Evolutionary conservation across 2,797 vertebrate genomes (phyloP), one percentile per base, ranked within the genome.

Genomic region (Pseudopleuronectes americanus): DNA sequence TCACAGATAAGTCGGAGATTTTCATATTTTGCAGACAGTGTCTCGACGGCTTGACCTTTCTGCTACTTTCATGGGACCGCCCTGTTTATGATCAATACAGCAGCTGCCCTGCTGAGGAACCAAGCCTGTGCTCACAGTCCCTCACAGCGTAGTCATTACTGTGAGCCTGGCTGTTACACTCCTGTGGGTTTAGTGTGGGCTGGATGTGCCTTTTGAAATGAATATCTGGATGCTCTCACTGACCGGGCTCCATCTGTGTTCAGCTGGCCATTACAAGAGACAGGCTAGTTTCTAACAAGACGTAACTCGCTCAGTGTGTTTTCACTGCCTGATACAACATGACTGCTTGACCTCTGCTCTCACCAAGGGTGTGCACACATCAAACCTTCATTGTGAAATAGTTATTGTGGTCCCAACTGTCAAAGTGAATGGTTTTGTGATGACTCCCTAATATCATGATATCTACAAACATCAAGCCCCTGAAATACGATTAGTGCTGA

Each of bases 1-100:
- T 94, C 81, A 86, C 83, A 88, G 90, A 90, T 81, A 84, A 76
- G 56, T 81, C 71, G 55, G 68, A 86, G 71, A 91, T 93, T 92
- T 94, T 93, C 84, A 92, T 90, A 92, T 92, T 92, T 91, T 80
- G 76, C 87, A 92, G 91, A 93, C 89, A 88, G 80, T 59, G 23
- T 83, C 88, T 81, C 79, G 70, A 87, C 83, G 0, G 14, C 74
- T 58, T 90, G 90, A 93, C 91, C 89, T 93, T 94, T 93, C 53
- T 38, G 63, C 68, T 79, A 79, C 86, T 89, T 91, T 88, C 84
- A 81, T 61, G 84, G 73, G 84, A 82, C 80, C 71, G 59, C 65
- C 68, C 61, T 77, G 80, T 82, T 77, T 87, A 64, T 83, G 86
- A 93, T 92, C 88, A 89, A 88, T 89, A 84, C 51, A 48, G 55